Conservation (phyloP, 2,113 vertebrate genomes). For the Spea multiplicata region DNA sequence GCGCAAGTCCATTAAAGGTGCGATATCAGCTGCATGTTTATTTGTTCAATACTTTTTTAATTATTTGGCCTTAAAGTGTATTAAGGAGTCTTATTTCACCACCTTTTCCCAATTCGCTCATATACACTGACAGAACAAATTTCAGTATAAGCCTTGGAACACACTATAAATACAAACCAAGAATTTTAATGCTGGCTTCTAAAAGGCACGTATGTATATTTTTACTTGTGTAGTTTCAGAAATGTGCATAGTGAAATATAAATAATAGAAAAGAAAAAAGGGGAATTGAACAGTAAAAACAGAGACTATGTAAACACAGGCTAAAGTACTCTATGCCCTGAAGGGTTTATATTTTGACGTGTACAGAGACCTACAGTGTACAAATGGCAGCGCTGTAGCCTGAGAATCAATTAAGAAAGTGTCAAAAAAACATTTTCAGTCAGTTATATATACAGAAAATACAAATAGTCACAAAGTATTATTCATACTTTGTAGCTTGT, state of each 20-base stretch:
- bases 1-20: conserved; percentile 11
- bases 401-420: too few species aligned
- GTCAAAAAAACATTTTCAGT: too few species aligned
- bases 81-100: not conserved
- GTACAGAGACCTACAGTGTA: too few species aligned
- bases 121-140: not conserved
- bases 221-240: not conserved
- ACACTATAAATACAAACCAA: not conserved
- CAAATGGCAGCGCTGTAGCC: too few species aligned
- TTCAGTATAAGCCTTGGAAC: not conserved
- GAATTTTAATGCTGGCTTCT: not conserved
- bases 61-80: not conserved
- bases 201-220: not conserved
- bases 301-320: not conserved
- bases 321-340: too few species aligned
- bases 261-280: not conserved
- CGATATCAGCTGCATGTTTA: conserved; percentile 1
- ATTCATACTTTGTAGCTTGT: too few species aligned
- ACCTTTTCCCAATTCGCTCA: not conserved
- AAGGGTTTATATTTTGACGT: too few species aligned
- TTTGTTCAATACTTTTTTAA: conserved; percentile 4
- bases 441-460: too few species aligned
- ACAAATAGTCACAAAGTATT: too few species aligned
- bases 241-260: not conserved
- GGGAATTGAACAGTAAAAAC: not conserved